Evolutionary conservation across 2,888 invertebrate species (phyloP), one percentile per base, ranked within the genome.

Genomic region (Eugnorisma glareosa): DNA sequence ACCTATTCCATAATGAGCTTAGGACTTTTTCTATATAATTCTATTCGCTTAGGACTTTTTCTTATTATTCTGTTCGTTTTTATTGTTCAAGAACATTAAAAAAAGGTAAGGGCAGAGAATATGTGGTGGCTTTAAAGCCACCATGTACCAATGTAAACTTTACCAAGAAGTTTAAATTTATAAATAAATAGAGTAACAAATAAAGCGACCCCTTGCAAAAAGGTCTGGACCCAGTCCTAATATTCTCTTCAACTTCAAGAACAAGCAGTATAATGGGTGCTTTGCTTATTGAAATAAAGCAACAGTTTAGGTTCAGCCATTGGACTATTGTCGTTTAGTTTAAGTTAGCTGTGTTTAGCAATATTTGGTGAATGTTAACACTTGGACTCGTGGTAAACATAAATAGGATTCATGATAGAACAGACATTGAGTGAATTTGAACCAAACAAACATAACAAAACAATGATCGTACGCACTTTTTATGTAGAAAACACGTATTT

Each of bases 301-400:
- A 68, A 57, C 1, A 7, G 45, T 48, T n/a, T 31, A 15, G 31
- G n/a, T 28, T 28, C 8, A 31, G 21, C 10, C 13, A 0, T 81
- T 59, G 57, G 13, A 24, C 10, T 54, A 61, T 61, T 59, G n/a
- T 35, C 0, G 15, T 40, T 77, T 48, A 67, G 40, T 64, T 48
- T 21, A 28, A n/a, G 45, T 83, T 68, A 83, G 66, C 51, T 70
- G 61, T 57, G 35, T 64, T 43, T 15, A 68, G 37, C 40, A 77
- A 63, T 74, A 61, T 48, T 37, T 45, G 40, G 68, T 75, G 64
- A 64, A 66, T 43, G 51, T 75, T 68, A 75, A 66, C 40, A 64
- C 4, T 61, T 48, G 28, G 45, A 43, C 54, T 64, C 10, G n/a
- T 28, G 18, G 7, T n/a, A 4, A 76, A 69, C 24, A 15, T 11